Evolutionary conservation across 1,140 invertebrate genomes (phyloP).

Genomic region (Drosophila sp.): DNA sequence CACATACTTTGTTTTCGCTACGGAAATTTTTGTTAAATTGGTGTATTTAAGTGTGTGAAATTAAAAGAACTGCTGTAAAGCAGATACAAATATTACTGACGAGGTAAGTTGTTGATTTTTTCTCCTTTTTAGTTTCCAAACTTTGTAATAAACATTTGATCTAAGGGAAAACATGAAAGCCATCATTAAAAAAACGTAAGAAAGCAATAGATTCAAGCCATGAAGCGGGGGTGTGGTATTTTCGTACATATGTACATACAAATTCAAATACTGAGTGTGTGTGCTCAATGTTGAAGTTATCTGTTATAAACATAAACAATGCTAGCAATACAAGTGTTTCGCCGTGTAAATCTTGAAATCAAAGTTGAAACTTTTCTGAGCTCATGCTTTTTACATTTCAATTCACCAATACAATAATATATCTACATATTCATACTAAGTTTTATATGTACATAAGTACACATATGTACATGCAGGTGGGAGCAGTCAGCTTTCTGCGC

Average conservation of each 20-base stretch:
- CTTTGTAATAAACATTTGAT: conserved; percentile 5
- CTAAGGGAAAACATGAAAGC: not conserved
- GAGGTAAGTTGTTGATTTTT: conserved; percentile 54
- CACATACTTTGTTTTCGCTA: conserved; percentile 58
- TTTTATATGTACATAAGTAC: not conserved
- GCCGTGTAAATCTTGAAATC: not conserved
- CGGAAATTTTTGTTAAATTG: conserved; percentile 40
- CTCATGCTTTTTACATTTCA: too few species aligned
- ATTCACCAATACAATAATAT: not conserved
- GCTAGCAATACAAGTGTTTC: conserved; percentile 1
- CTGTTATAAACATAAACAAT: conserved; percentile 36
- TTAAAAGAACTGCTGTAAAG: conserved; percentile 65
- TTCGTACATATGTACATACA: conserved; percentile 13
- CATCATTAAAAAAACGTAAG: conserved; percentile 24
- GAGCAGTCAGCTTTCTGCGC: conserved; percentile 32
- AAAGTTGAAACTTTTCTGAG: not conserved
- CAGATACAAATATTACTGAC: conserved; percentile 57
- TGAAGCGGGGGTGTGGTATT: conserved; percentile 45
- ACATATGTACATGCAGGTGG: conserved; percentile 5
- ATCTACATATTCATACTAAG: not conserved
- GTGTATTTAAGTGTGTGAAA: conserved; percentile 54
- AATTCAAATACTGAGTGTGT: not conserved
- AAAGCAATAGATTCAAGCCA: conserved; percentile 26
- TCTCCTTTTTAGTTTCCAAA: not conserved
- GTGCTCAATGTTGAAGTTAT: conserved; percentile 1